phyloP scores from a whole-genome alignment of 2,888 invertebrate genomes.

The Gibbula magus region DNA sequence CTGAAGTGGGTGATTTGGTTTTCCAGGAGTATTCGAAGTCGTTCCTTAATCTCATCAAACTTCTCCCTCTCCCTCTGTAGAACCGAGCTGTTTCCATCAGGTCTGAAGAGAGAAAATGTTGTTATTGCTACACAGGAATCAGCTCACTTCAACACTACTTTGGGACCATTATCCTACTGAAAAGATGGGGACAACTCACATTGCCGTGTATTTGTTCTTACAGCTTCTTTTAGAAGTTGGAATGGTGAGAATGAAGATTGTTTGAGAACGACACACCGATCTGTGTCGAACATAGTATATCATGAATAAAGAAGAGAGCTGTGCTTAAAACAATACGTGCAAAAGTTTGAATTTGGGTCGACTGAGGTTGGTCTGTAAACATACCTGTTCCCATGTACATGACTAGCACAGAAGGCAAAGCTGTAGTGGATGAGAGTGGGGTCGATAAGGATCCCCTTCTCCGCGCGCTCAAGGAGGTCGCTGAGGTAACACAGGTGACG shows the following conservation, averaged over 20 bases:
- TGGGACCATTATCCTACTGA: too few relatives aligned
- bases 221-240: too few relatives aligned
- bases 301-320: too few relatives aligned
- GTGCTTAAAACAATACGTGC: too few relatives aligned
- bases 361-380: slow-evolving; percentile 48
- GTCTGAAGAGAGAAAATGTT: slow-evolving; percentile 79
- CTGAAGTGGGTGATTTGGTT: slow-evolving; percentile 99
- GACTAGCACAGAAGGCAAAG: slow-evolving; percentile 99
- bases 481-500: slow-evolving; percentile 96
- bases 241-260: too few relatives aligned
- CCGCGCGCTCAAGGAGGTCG: slow-evolving; percentile 94
- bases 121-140: too few relatives aligned
- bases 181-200: too few relatives aligned
- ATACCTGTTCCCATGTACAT: slow-evolving; percentile 98
- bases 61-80: slow-evolving; percentile 93
- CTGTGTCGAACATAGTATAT: too few relatives aligned
- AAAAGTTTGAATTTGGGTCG: too few relatives aligned
- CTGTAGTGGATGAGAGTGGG: slow-evolving; percentile 99
- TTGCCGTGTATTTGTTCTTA: too few relatives aligned
- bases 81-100: slow-evolving; percentile 98
- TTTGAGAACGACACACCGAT: too few relatives aligned
- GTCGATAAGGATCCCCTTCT: slow-evolving; percentile 95
- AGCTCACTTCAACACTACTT: too few relatives aligned
- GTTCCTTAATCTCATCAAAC: slow-evolving; percentile 97
- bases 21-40: slow-evolving; percentile 92